These are phyloP conservation scores for Erithacus rubecula DNA, from an alignment of 2,797 vertebrate genomes.

Conservation along the genomic window DNA sequence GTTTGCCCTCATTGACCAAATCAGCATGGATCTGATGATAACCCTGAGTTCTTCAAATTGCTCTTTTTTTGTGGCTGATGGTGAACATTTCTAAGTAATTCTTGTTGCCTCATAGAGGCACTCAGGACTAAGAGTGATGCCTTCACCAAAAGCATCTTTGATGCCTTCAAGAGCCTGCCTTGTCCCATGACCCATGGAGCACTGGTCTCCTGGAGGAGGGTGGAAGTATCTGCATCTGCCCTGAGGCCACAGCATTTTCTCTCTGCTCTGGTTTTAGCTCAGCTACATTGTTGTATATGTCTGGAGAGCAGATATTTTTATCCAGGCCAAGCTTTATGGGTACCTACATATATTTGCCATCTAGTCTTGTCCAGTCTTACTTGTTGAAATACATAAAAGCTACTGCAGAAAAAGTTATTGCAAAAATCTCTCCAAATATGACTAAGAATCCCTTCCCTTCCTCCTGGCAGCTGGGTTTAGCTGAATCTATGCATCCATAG, in stretches of 20 bases:
- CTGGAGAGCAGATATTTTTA: not conserved
- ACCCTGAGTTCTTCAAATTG: not conserved
- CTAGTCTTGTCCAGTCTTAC: not conserved
- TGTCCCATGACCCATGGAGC: fast-evolving
- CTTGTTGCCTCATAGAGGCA: not conserved
- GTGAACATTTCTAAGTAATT: not conserved
- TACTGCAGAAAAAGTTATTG: not conserved
- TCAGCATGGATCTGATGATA: not conserved
- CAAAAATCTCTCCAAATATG: not conserved
- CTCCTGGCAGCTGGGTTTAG: not conserved
- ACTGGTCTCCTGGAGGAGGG: not conserved
- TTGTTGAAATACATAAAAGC: not conserved
- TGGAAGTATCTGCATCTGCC: not conserved
- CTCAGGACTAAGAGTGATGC: not conserved
- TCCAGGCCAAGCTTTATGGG: not conserved
- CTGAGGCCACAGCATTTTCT: not conserved
- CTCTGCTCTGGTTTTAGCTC: not conserved
- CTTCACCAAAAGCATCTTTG: not conserved
- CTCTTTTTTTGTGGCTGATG: not conserved
- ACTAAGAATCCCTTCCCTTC: not conserved
- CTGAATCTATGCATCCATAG: not conserved
- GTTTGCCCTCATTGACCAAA: not conserved
- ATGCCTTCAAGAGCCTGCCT: not conserved
- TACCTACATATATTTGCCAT: not conserved
- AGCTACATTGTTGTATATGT: fast-evolving